These are phyloP conservation scores for Drosophila barbarae DNA, from an alignment of 2,888 invertebrate species.

Conservation along the genomic window DNA sequence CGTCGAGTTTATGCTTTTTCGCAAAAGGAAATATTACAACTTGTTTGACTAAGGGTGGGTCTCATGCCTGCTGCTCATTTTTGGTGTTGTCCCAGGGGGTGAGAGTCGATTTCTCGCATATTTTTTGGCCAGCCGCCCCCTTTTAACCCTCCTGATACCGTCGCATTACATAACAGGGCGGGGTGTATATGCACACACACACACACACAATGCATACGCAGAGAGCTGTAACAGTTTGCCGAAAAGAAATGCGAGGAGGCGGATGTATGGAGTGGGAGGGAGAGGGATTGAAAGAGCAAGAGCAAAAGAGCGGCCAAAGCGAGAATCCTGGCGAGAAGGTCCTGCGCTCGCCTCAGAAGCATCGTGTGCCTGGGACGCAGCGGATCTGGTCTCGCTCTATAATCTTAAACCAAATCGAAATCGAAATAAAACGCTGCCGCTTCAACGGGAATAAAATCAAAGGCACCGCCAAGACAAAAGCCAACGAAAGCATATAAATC, in stretches of 20 bases:
- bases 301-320: conserved; percentile 30
- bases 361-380: conserved; percentile 70
- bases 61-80: conserved; percentile 60
- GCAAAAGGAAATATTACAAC: conserved; percentile 64
- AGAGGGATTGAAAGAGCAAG: conserved; percentile 2
- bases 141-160: conserved; percentile 11
- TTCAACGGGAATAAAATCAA: conserved; percentile 5
- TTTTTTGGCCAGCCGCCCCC: conserved; percentile 15
- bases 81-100: conserved; percentile 37
- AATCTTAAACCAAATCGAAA: neutral
- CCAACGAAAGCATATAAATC: conserved; percentile 38
- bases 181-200: conserved; percentile 33
- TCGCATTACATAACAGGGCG: conserved; percentile 69
- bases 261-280: conserved; percentile 1
- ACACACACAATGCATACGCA: neutral
- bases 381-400: conserved; percentile 62
- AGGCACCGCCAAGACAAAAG: conserved; percentile 2
- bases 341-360: conserved; percentile 61
- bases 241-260: conserved; percentile 10
- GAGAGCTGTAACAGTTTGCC: conserved; percentile 59
- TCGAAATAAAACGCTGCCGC: conserved; percentile 5
- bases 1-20: conserved; percentile 39
- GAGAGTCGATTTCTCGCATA: conserved; percentile 18
- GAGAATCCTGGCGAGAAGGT: conserved; percentile 47
- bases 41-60: conserved; percentile 63